These are phyloP conservation scores for Chromobotia macracanthus DNA, from an alignment of 2,797 vertebrate genomes.

Conservation along the genomic window DNA sequence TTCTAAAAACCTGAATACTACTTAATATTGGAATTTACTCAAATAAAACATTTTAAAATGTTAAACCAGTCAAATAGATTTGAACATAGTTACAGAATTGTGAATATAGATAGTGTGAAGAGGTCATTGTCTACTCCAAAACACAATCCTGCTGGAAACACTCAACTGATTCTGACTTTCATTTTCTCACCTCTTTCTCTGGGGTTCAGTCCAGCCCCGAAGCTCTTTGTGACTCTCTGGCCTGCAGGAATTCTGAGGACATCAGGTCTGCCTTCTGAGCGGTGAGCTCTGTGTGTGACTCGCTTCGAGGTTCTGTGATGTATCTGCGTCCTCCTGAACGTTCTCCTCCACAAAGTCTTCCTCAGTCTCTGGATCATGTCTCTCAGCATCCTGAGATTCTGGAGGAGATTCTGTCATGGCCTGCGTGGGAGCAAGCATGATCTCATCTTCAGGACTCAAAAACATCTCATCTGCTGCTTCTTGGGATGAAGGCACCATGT, in stretches of 20 bases:
- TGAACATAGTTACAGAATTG: too few species aligned
- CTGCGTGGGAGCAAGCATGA: constrained; percentile 42
- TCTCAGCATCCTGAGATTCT: constrained; percentile 44
- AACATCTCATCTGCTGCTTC: neutral
- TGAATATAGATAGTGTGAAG: too few species aligned
- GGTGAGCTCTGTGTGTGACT: constrained; percentile 60
- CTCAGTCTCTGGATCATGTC: constrained; percentile 16
- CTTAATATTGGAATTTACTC: too few species aligned
- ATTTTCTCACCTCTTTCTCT: constrained; percentile 61
- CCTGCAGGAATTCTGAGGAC: constrained; percentile 16
- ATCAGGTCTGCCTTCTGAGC: constrained; percentile 59
- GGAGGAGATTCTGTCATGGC: constrained; percentile 18
- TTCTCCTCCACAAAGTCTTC: constrained; percentile 6
- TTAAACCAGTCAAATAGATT: too few species aligned
- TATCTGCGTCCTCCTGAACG: neutral
- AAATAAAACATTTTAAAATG: too few species aligned
- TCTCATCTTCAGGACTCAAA: constrained; percentile 38
- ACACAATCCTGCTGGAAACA: too few species aligned
- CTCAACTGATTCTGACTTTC: too few species aligned
- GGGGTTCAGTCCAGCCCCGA: constrained; percentile 41
- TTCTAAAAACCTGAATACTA: too few species aligned
- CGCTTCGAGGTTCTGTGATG: constrained; percentile 43
- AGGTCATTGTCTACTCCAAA: too few species aligned
- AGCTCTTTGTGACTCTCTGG: constrained; percentile 57
- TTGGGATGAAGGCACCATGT: constrained; percentile 36